Evolutionary conservation across 2,888 invertebrate genomes (phyloP), one percentile per base, ranked within the genome.

Genomic region (Sphecodes monilicornis): DNA sequence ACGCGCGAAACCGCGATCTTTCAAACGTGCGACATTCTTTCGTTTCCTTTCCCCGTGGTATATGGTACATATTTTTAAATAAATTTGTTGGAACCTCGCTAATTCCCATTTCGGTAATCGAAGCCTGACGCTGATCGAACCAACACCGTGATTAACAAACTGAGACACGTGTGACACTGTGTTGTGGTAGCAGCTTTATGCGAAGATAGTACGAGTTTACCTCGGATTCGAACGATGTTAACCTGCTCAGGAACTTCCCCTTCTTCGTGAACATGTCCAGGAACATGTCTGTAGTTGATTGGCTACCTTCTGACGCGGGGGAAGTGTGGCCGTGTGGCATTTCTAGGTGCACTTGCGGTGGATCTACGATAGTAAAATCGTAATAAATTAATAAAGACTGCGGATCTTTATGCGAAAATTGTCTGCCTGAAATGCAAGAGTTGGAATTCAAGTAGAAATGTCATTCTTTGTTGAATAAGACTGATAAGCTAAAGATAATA

Each of bases 221-320:
- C 95, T 99, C 98, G 0, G 98, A 98, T 93, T 97, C 99, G 94
- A 97, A 98, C 11, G 97, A 98, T 79, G 98, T 98, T 80, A 98
- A 95, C 95, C 98, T 98, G 94, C 97, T 98, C 88, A 98, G 96
- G 43, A 98, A 96, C 93, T 98, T 97, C 90, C 98, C 97, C 95
- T 99, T 99, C 94, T 98, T 98, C 89, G 98, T 98, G 90, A 99
- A 96, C 96, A 99, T 97, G 93, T 99, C 99, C 93, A 98, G 97
- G 94, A 99, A 98, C 97, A 98, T 98, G 93, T 99, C 99, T 0
- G 98, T 97, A 3, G 98, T 97, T 74, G 97, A 97, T 91, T 97
- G 97, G 5, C 96, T 96, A 87, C 96, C 96, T 8, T 94, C 94
- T 41, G 88, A 90, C 74, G 92, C 91, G 39, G 96, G 96, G 22